Evolutionary conservation across 1,140 invertebrate species (phyloP).

Genomic region (Drosophila biarmipes): DNA sequence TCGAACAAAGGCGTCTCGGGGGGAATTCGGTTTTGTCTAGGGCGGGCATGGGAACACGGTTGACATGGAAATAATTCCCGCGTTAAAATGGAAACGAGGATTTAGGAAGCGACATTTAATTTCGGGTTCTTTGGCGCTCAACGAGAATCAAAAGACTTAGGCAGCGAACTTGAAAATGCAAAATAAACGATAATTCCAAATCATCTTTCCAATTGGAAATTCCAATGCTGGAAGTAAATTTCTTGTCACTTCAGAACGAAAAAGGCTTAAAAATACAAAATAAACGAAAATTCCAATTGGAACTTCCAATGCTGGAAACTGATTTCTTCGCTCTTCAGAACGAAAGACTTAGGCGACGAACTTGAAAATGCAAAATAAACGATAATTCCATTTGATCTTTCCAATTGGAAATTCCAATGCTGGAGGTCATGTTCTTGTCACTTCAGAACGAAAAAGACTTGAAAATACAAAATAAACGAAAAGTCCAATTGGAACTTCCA

Average conservation of each 20-base stretch:
- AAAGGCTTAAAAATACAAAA: too few species aligned
- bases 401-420: neutral
- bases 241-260: neutral
- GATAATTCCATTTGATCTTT: too few species aligned
- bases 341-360: neutral
- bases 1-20: slow-evolving; percentile 9
- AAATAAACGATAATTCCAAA: too few species aligned
- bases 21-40: neutral
- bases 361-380: neutral
- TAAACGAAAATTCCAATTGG: too few species aligned
- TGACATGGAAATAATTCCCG: slow-evolving; percentile 23
- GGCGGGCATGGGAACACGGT: slow-evolving; percentile 3
- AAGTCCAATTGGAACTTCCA: too few species aligned
- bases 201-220: too few species aligned
- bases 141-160: neutral
- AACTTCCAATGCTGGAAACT: too few species aligned
- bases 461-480: too few species aligned
- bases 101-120: neutral
- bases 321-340: too few species aligned
- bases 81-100: slow-evolving; percentile 16
- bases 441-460: too few species aligned
- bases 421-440: neutral
- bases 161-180: neutral
- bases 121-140: neutral
- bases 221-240: neutral